phyloP scores from a whole-genome alignment of 1,140 invertebrate genomes.

The Odontomachus brunneus region DNA sequence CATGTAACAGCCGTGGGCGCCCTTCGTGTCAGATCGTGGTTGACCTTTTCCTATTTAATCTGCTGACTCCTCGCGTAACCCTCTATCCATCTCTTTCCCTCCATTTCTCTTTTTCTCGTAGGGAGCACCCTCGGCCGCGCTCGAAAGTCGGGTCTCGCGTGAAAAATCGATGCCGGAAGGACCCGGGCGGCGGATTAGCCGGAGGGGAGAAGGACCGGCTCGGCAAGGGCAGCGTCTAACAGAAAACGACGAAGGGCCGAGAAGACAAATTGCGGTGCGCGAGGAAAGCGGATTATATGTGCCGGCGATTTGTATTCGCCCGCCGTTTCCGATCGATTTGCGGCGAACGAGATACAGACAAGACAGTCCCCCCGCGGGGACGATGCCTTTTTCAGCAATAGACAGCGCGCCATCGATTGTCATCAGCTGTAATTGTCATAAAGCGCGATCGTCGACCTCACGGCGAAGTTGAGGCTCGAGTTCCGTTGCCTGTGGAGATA shows the following conservation, averaged over 20 bases:
- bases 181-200: constrained; percentile 58
- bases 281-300: constrained; percentile 61
- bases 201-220: constrained; percentile 48
- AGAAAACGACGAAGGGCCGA: constrained; percentile 46
- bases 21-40: constrained; percentile 66
- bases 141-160: constrained; percentile 64
- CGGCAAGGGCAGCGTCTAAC: constrained; percentile 49
- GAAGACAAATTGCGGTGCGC: constrained; percentile 62
- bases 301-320: constrained; percentile 57
- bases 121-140: constrained; percentile 40
- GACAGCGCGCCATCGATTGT: not conserved
- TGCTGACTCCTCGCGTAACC: constrained; percentile 60
- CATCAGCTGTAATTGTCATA: not conserved
- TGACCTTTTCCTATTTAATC: constrained; percentile 72
- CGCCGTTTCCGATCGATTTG: constrained; percentile 59
- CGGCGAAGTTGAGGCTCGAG: no score
- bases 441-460: not conserved
- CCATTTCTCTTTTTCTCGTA: constrained; percentile 26
- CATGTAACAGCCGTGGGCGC: constrained; percentile 35
- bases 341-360: constrained; percentile 47
- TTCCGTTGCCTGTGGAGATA: no score
- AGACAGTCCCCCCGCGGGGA: not conserved
- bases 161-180: constrained; percentile 73
- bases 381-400: constrained; percentile 8
- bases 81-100: constrained; percentile 34